phyloP scores from a whole-genome alignment of 2,113 vertebrate genomes.

The Asarcornis scutulata region DNA sequence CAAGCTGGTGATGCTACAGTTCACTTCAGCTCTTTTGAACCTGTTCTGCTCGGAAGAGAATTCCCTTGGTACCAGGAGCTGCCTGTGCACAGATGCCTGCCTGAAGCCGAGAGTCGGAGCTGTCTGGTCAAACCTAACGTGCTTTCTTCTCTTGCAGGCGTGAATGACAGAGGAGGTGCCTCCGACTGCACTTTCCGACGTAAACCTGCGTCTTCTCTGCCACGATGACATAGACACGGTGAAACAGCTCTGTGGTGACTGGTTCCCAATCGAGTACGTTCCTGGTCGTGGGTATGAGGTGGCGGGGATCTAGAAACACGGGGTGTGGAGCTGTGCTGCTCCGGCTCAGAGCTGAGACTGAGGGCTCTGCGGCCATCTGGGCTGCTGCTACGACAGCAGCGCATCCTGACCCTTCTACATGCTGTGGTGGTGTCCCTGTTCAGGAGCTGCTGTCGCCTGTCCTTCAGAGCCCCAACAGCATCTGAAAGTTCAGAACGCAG shows the following conservation, averaged over 20 bases:
- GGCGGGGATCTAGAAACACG: accelerated
- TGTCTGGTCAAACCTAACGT: accelerated
- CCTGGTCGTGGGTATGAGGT: neutral
- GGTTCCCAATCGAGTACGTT: conserved; percentile 98
- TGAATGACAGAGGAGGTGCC: conserved; percentile 99
- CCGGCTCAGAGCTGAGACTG: neutral
- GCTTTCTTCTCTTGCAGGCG: conserved; percentile 77
- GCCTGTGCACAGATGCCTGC: neutral
- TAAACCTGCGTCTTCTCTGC: conserved; percentile 96
- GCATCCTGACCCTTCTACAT: neutral
- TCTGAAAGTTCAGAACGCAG: neutral
- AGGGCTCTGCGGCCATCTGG: neutral
- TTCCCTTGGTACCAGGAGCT: neutral
- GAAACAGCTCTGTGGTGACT: conserved; percentile 95
- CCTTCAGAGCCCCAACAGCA: neutral
- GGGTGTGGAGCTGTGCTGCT: neutral
- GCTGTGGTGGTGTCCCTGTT: neutral
- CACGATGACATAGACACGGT: conserved; percentile 99
- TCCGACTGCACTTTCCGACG: conserved; percentile 91
- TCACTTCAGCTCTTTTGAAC: neutral
- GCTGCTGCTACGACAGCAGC: neutral
- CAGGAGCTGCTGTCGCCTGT: neutral
- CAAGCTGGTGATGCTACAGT: accelerated
- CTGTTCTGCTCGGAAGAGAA: neutral
- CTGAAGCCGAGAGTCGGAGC: neutral